Conservation (phyloP, 2,888 invertebrate species). For the Lasioglossum lativentre region DNA sequence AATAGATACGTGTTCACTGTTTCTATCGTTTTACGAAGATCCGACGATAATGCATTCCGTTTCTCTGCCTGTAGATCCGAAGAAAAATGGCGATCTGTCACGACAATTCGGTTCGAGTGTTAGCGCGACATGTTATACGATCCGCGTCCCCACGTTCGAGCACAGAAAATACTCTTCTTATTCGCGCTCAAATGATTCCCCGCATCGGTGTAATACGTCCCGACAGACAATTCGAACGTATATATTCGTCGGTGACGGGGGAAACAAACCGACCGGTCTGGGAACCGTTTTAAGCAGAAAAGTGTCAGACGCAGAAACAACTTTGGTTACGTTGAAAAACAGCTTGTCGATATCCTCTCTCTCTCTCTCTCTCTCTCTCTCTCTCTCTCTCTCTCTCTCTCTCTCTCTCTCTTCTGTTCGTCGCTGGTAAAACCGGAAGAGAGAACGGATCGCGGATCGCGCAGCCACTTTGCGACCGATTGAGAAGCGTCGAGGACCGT, state of each 20-base stretch:
- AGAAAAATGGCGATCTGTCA: not conserved
- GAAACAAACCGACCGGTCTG: slow-evolving; percentile 36
- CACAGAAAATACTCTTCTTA: slow-evolving; percentile 24
- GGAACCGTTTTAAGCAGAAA: slow-evolving; percentile 49
- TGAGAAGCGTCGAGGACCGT: not conserved
- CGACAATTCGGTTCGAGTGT: not conserved
- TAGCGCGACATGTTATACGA: not conserved
- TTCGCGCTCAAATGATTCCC: slow-evolving; percentile 40
- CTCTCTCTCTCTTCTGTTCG: too few species aligned
- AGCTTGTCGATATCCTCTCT: slow-evolving; percentile 49
- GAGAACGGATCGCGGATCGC: not conserved
- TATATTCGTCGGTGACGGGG: slow-evolving; percentile 17
- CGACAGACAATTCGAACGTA: slow-evolving; percentile 17
- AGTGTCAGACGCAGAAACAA: slow-evolving; percentile 64
- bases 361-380: too few species aligned
- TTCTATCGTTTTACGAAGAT: not conserved
- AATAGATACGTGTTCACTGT: not conserved
- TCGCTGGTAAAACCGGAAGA: slow-evolving; percentile 25
- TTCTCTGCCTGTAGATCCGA: not conserved
- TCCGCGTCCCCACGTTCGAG: too few species aligned
- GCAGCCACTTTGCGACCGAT: slow-evolving; percentile 16
- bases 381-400: too few species aligned
- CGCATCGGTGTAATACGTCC: slow-evolving; percentile 13
- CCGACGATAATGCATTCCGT: not conserved
- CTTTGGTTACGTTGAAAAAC: slow-evolving; percentile 57